phyloP scores from a whole-genome alignment of 2,888 invertebrate genomes.

The Athalia cordata region DNA sequence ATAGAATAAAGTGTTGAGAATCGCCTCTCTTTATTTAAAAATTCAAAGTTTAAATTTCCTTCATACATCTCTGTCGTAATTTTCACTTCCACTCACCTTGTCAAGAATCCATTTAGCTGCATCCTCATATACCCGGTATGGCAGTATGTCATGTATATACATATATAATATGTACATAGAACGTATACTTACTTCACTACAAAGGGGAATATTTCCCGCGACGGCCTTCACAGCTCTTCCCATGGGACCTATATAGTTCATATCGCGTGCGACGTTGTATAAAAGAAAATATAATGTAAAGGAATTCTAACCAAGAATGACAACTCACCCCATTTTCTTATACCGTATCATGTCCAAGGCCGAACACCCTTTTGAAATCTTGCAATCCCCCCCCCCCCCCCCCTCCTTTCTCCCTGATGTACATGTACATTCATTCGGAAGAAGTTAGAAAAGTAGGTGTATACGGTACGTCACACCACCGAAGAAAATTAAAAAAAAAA shows the following conservation, averaged over 20 bases:
- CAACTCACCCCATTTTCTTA: no score
- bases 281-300: background rate
- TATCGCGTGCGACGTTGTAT: background rate
- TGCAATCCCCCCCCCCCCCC: background rate
- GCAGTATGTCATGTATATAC: no score
- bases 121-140: no score
- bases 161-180: no score
- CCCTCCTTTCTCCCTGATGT: background rate
- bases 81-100: background rate
- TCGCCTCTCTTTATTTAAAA: no score
- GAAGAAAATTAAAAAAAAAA: no score
- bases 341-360: background rate
- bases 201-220: constrained; percentile 15
- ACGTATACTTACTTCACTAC: background rate
- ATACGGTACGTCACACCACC: no score
- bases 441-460: no score
- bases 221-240: no score
- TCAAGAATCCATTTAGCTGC: constrained; percentile 27
- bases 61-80: background rate
- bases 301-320: constrained; percentile 22
- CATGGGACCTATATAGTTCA: background rate
- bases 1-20: no score
- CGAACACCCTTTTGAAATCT: background rate
- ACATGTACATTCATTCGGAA: no score
- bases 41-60: no score